phyloP scores from a whole-genome alignment of 2,888 invertebrate genomes.

The Slavum lentiscoides region DNA sequence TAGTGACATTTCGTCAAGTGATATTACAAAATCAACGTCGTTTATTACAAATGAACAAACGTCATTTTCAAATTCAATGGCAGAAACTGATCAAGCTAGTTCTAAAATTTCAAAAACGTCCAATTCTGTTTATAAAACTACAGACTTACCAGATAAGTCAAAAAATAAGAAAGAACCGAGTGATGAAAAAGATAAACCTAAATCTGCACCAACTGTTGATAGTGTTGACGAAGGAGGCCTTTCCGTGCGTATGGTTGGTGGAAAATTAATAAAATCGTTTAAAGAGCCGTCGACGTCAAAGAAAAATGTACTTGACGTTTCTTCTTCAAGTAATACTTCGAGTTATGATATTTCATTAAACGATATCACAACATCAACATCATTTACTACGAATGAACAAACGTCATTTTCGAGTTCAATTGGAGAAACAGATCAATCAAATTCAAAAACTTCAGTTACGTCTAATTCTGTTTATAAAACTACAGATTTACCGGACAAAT shows the following conservation, averaged over 20 bases:
- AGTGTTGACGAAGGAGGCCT: slow-evolving; percentile 18
- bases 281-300: slow-evolving; percentile 10
- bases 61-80: slow-evolving; percentile 15
- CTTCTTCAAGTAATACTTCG: neutral
- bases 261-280: slow-evolving; percentile 55
- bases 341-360: neutral
- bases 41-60: slow-evolving; percentile 11
- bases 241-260: slow-evolving; percentile 55
- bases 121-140: neutral
- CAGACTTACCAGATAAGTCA: neutral
- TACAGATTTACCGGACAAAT: neutral
- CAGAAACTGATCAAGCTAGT: neutral
- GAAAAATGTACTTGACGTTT: neutral
- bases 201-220: neutral
- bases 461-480: neutral
- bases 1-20: neutral
- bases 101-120: neutral
- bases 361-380: slow-evolving; percentile 10
- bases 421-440: neutral
- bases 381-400: slow-evolving; percentile 25
- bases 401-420: slow-evolving; percentile 1
- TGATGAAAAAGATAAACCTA: neutral
- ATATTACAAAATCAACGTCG: neutral
- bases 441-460: neutral
- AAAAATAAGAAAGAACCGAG: neutral